Conservation (phyloP, 2,113 vertebrate species). For the Rhombomys opimus region DNA sequence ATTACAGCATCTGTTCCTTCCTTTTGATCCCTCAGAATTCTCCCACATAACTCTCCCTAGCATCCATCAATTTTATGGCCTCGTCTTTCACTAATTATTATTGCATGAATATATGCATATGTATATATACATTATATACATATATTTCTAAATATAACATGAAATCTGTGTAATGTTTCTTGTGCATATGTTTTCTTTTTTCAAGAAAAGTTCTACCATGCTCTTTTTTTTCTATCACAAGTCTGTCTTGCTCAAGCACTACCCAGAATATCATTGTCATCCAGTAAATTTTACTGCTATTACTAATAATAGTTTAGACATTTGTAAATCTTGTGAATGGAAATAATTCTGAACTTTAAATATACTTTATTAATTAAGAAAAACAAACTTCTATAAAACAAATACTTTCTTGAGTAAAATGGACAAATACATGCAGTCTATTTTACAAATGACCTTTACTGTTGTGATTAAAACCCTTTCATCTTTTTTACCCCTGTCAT, state of each 20-base stretch:
- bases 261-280: neutral
- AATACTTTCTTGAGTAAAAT: neutral
- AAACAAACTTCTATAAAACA: neutral
- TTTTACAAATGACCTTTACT: neutral
- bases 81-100: neutral
- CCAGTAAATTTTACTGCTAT: neutral
- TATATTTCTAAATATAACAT: neutral
- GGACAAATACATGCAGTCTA: neutral
- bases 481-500: neutral
- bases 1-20: neutral
- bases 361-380: neutral
- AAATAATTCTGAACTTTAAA: neutral
- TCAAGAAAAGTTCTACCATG: neutral
- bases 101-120: neutral
- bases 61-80: too few relatives aligned
- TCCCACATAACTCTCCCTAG: neutral
- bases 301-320: neutral
- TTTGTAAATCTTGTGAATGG: neutral
- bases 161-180: neutral
- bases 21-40: too few relatives aligned
- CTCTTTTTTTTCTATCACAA: neutral
- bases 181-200: neutral
- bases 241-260: neutral
- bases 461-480: neutral
- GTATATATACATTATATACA: neutral